phyloP scores from a whole-genome alignment of 1,140 invertebrate species.

The Varroa destructor region DNA sequence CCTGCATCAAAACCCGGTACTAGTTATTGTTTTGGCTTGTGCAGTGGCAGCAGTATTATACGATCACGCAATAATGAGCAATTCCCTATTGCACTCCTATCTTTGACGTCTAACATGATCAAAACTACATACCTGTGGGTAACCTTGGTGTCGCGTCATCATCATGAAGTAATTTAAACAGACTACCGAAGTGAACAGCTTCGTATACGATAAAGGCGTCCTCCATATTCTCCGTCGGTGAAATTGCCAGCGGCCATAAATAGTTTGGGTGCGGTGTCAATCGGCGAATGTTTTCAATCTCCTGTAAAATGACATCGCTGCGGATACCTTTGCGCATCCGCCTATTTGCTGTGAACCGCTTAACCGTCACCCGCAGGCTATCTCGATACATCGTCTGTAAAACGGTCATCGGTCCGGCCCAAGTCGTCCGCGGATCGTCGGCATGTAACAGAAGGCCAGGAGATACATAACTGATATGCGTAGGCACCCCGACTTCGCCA shows the following conservation, averaged over 20 bases:
- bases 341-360: not conserved
- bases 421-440: slow-evolving; percentile 7
- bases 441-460: not conserved
- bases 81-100: too few species aligned
- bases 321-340: slow-evolving; percentile 1
- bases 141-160: too few species aligned
- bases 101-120: too few species aligned
- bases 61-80: too few species aligned
- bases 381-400: slow-evolving; percentile 18
- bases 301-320: slow-evolving; percentile 13
- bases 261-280: not conserved
- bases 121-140: too few species aligned
- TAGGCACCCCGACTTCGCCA: not conserved
- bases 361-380: not conserved
- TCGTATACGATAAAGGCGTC: slow-evolving; percentile 24
- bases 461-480: slow-evolving; percentile 9
- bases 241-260: slow-evolving; percentile 12
- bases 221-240: slow-evolving; percentile 16
- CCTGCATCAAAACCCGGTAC: too few species aligned
- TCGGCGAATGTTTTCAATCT: slow-evolving; percentile 13
- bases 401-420: slow-evolving; percentile 26
- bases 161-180: slow-evolving; percentile 9
- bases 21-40: too few species aligned
- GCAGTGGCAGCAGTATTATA: too few species aligned
- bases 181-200: slow-evolving; percentile 9